These are phyloP conservation scores for Tyrophagus putrescentiae DNA, from an alignment of 1,140 invertebrate genomes.

Conservation along the genomic window DNA sequence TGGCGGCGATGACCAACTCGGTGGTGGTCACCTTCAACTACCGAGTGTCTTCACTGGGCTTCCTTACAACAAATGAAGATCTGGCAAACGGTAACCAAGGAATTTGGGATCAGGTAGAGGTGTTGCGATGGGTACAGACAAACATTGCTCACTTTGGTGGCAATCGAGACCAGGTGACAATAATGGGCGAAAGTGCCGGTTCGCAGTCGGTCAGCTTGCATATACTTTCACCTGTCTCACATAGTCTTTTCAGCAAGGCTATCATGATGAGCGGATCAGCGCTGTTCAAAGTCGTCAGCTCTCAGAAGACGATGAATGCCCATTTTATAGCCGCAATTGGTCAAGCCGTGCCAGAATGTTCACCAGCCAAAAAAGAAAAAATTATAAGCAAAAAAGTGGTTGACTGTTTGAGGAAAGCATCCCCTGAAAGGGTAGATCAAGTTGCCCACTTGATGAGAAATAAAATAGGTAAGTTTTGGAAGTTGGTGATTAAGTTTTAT, in stretches of 20 bases:
- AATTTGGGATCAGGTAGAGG: conserved; percentile 1
- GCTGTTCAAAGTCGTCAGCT: not conserved
- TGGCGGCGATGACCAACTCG: conserved; percentile 52
- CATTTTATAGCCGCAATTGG: not conserved
- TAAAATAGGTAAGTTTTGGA: not conserved
- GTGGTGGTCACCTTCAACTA: conserved; percentile 43
- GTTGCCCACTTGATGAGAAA: not conserved
- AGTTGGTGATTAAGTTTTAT: not conserved
- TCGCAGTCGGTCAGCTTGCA: conserved; percentile 30
- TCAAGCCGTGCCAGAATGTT: not conserved
- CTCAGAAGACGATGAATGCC: not conserved
- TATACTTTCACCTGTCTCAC: conserved; percentile 21
- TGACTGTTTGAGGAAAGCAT: conserved; percentile 34
- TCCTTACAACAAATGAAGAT: conserved; percentile 11
- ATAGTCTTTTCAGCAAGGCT: conserved; percentile 3
- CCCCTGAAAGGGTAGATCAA: conserved; percentile 37
- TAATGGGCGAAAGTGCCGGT: conserved; percentile 34
- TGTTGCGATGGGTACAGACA: conserved; percentile 30
- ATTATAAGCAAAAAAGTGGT: not conserved
- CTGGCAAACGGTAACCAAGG: not conserved
- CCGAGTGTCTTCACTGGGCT: conserved; percentile 27
- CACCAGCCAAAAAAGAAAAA: not conserved
- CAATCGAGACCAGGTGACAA: conserved; percentile 30
- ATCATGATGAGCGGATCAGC: not conserved
- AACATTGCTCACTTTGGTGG: conserved; percentile 33